Base-by-base conservation (phyloP, 2,113 vertebrate genomes). In the Megaceryle maxima region DNA sequence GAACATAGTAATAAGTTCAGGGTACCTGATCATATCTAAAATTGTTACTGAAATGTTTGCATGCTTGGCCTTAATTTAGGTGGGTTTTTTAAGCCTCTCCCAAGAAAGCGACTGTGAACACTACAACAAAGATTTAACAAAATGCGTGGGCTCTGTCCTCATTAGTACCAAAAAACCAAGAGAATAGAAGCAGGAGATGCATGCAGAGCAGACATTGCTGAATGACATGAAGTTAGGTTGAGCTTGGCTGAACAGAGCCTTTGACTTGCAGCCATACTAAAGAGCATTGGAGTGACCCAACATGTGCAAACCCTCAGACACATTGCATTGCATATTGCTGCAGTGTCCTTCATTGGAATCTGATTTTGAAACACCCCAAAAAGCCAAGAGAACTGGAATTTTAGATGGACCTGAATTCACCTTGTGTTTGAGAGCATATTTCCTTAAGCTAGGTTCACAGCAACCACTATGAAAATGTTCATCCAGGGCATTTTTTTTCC, bases 101-200 rank as follows among this genome's bases (percentile, higher is more conserved):
- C 44, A 80, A 51, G 59, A 77, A 74, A 4, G 26, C 53, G 39
- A 44, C 68, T 53, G 37, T 35, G 55, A 89, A 63, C 31, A 20
- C 21, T 66, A 21, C 18, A 74, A 37, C 64, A 91, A 74, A 53
- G 35, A 16, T 84, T 78, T 78, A 80, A 81, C 44, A 74, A 70
- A 43, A 51, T 16, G 28, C 57, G 63, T 5, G 2, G 60, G 24
- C 16, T 88, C 41, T 77, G 37, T 77, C 46, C 83, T 96, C 64
- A 50, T 92, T 81, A 88, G 41, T 35, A 44, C 46, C 51, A 26
- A 53, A 15, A 44, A 90, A 80, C 31, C 31, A 75, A 3, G 29
- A 88, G 43, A 64, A 50, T 29, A 57, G 64, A 86, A 88, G 68
- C 59, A 91, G 87, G 76, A 92, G 93, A 66, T 77, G 37, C 83